Evolutionary conservation across 2,888 invertebrate species (phyloP).

Genomic region (Himalopsyche anomala): DNA sequence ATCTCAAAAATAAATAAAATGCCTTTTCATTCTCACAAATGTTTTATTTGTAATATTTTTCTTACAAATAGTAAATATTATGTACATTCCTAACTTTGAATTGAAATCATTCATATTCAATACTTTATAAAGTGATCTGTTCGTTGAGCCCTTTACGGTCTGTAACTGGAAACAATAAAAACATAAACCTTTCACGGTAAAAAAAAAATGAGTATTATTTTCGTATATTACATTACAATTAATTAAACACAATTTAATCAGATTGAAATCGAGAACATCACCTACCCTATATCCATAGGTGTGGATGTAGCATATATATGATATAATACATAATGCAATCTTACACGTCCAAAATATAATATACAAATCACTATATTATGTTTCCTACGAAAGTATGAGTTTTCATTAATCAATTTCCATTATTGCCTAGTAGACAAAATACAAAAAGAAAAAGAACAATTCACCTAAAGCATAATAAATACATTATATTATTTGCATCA

Average conservation of each 20-base stretch:
- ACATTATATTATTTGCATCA: not conserved
- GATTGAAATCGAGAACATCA: not conserved
- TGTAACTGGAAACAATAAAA: slow-evolving; percentile 3
- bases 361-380: slow-evolving; percentile 23
- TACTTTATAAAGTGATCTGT: not conserved
- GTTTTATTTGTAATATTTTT: slow-evolving; percentile 35
- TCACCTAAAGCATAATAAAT: slow-evolving; percentile 6
- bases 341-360: slow-evolving; percentile 29
- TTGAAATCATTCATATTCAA: slow-evolving; percentile 31
- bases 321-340: slow-evolving; percentile 1
- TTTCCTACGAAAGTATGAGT: not conserved
- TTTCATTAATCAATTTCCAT: not conserved
- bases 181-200: not conserved
- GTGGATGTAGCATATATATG: slow-evolving; percentile 6
- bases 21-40: slow-evolving; percentile 9
- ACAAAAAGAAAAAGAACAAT: no score
- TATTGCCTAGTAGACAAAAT: no score
- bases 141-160: not conserved
- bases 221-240: slow-evolving; percentile 9
- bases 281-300: not conserved
- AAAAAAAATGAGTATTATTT: slow-evolving; percentile 39
- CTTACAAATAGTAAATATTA: slow-evolving; percentile 40
- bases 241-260: not conserved
- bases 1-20: not conserved
- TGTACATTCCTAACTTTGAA: slow-evolving; percentile 15